phyloP scores from a whole-genome alignment of 2,888 invertebrate species.

The Cerceris rybyensis region DNA sequence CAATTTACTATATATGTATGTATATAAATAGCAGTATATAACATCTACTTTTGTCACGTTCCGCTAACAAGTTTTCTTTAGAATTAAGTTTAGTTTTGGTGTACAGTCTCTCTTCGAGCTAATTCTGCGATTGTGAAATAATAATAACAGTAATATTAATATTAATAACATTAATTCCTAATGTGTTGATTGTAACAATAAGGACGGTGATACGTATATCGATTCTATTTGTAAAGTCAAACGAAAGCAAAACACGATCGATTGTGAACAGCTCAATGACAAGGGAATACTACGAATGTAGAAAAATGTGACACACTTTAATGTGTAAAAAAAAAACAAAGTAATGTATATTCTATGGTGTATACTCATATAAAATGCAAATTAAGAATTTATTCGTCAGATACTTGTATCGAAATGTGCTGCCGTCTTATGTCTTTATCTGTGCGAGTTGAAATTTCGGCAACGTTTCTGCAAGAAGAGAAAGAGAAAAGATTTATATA shows the following conservation, averaged over 20 bases:
- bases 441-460: slow-evolving; percentile 26
- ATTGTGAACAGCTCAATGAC: slow-evolving; percentile 46
- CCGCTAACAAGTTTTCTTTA: slow-evolving; percentile 47
- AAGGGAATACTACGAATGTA: slow-evolving; percentile 24
- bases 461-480: slow-evolving; percentile 16
- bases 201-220: slow-evolving; percentile 31
- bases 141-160: slow-evolving; percentile 23
- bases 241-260: slow-evolving; percentile 16
- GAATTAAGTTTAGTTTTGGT: slow-evolving; percentile 60
- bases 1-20: too few relatives aligned
- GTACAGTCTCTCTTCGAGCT: slow-evolving; percentile 50
- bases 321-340: slow-evolving; percentile 9
- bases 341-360: slow-evolving; percentile 41
- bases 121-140: slow-evolving; percentile 47
- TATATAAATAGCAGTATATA: slow-evolving; percentile 41
- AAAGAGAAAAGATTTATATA: slow-evolving; percentile 15
- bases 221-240: slow-evolving; percentile 53
- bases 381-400: slow-evolving; percentile 7
- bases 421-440: slow-evolving; percentile 31
- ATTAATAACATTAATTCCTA: slow-evolving; percentile 29
- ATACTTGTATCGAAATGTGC: slow-evolving; percentile 31
- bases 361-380: slow-evolving; percentile 32
- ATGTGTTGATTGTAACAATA: slow-evolving; percentile 56
- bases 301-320: slow-evolving; percentile 13
- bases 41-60: slow-evolving; percentile 53